Conservation (phyloP, 2,797 vertebrate species). For the Delichon dasypus region DNA sequence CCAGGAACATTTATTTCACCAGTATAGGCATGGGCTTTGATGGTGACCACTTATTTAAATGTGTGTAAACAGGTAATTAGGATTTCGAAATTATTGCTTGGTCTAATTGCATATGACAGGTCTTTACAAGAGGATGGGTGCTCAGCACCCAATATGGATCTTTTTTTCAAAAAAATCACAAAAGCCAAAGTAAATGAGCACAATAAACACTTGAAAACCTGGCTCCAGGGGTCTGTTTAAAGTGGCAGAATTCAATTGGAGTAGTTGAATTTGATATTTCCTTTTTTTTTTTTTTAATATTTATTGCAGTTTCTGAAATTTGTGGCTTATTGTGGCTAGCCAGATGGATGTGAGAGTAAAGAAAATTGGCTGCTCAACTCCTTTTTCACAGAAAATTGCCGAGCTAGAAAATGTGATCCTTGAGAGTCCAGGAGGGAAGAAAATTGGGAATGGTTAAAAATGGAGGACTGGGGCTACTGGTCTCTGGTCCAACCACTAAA, state of each 20-base stretch:
- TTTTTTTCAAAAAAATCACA: not conserved
- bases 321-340: not conserved
- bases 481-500: not conserved
- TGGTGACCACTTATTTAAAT: slow-evolving; percentile 12
- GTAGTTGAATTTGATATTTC: not conserved
- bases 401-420: not conserved
- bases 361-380: not conserved
- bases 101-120: not conserved
- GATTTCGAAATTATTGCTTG: not conserved
- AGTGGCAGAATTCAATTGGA: not conserved
- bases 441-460: not conserved
- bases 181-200: not conserved
- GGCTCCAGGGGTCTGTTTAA: not conserved
- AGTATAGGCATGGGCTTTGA: not conserved
- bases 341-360: not conserved
- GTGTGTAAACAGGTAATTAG: slow-evolving; percentile 7
- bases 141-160: not conserved
- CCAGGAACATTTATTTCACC: not conserved
- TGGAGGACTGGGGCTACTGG: not conserved
- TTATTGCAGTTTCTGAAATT: slow-evolving; percentile 35
- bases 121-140: not conserved
- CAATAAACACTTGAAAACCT: not conserved
- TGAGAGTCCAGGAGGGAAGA: not conserved
- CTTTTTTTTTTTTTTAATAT: slow-evolving; percentile 11
- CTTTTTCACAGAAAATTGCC: not conserved